A percentile compares a stretch with the other conserved stretches of the same genome.
These are phyloP conservation scores for Augochlorella aurata DNA, from an alignment of 2,888 invertebrate genomes.

Conservation along the genomic window DNA sequence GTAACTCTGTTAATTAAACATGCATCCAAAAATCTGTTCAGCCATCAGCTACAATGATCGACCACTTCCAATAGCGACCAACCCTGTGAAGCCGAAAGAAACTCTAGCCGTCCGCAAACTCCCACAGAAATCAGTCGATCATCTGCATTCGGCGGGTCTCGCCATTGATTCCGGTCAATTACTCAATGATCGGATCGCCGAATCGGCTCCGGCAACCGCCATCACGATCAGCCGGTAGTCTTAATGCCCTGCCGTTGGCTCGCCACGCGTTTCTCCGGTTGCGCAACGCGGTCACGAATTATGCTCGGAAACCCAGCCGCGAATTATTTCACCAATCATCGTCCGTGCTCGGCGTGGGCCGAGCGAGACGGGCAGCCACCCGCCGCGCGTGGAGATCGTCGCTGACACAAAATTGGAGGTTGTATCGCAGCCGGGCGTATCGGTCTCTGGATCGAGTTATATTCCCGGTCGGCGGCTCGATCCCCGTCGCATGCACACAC, in stretches of 20 bases:
- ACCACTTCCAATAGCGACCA: not conserved
- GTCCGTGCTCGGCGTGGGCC: constrained; percentile 3
- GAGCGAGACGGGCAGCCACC: constrained; percentile 7
- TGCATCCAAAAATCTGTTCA: no score
- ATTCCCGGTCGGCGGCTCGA: constrained; percentile 59
- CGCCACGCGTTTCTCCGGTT: constrained; percentile 10
- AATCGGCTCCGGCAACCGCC: not conserved
- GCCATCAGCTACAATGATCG: no score
- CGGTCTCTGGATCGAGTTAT: constrained; percentile 65
- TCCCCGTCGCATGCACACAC: constrained; percentile 24
- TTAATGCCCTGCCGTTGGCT: not conserved
- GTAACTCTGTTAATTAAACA: no score
- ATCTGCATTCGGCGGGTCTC: no score
- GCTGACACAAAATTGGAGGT: constrained; percentile 64
- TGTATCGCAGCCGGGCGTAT: constrained; percentile 55
- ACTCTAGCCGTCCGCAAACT: not conserved
- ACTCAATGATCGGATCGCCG: not conserved
- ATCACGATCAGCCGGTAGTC: not conserved
- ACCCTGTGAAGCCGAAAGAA: not conserved
- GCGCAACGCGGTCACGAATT: constrained; percentile 18
- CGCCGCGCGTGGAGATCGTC: constrained; percentile 24
- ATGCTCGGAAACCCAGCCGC: constrained; percentile 19
- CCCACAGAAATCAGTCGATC: not conserved
- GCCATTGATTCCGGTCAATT: not conserved
- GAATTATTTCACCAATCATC: constrained; percentile 44